A percentile compares a stretch with the other conserved stretches of the same genome.
Evolutionary conservation across 2,888 invertebrate genomes (phyloP).

Genomic region (Lasiommata megera): DNA sequence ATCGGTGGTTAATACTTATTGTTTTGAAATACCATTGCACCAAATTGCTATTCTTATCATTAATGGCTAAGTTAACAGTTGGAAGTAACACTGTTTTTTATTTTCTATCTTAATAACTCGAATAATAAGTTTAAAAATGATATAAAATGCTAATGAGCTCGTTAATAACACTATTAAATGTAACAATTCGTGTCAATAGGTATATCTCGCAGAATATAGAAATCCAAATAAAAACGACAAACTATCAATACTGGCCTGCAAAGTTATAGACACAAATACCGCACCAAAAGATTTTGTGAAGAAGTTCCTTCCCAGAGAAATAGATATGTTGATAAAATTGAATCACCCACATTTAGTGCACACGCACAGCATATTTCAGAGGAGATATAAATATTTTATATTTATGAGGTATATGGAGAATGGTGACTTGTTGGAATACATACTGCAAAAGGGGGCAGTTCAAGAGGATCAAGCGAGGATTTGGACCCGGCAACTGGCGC

Average conservation of each 20-base stretch:
- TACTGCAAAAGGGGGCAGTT: conserved; percentile 84
- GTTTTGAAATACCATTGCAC: too few species aligned
- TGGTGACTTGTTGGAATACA: conserved; percentile 88
- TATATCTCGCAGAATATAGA: conserved; percentile 69
- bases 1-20: too few species aligned
- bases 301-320: conserved; percentile 91
- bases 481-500: conserved; percentile 86
- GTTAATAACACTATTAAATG: too few species aligned
- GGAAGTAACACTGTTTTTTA: too few species aligned
- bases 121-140: too few species aligned
- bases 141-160: too few species aligned
- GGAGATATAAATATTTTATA: conserved; percentile 86
- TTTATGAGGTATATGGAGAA: conserved; percentile 88
- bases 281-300: conserved; percentile 89
- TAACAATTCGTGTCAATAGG: conserved; percentile 40
- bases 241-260: conserved; percentile 83
- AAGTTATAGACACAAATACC: conserved; percentile 86
- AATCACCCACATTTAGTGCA: conserved; percentile 91
- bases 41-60: too few species aligned
- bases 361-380: conserved; percentile 88
- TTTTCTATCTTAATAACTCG: too few species aligned
- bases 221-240: conserved; percentile 67
- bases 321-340: conserved; percentile 87
- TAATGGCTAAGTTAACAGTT: too few species aligned
- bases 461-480: conserved; percentile 86